Conservation (phyloP, 30 jellyfish, hydroid and myxozoan genomes). For the Cassiopea xamachana region DNA sequence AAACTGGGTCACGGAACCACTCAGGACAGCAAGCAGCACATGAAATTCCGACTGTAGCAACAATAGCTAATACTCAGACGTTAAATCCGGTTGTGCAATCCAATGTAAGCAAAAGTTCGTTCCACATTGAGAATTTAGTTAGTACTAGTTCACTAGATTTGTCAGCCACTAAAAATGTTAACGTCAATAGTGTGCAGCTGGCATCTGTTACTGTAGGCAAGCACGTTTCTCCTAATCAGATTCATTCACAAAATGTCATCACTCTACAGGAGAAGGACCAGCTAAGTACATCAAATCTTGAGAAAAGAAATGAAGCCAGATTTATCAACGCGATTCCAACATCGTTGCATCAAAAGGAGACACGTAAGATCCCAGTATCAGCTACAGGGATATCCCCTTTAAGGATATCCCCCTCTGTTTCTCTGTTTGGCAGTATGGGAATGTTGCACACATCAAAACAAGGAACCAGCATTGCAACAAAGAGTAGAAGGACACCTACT, state of each 20-base stretch:
- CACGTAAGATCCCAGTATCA: background rate
- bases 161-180: background rate
- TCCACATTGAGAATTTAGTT: conserved; percentile 14
- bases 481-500: conserved; percentile 32
- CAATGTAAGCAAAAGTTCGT: conserved; percentile 1
- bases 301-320: background rate
- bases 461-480: background rate
- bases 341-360: background rate
- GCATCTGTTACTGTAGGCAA: background rate
- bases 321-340: background rate
- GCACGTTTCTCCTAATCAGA: background rate
- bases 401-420: conserved; percentile 55
- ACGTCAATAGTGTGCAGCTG: background rate
- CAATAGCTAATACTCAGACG: too few species aligned
- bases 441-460: background rate
- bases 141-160: background rate
- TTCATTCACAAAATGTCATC: background rate
- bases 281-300: background rate
- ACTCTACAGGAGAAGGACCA: background rate
- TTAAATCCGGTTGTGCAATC: background rate
- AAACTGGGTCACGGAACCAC: background rate
- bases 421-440: conserved; percentile 59
- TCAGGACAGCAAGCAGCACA: background rate
- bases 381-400: conserved; percentile 38
- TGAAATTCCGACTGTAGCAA: background rate